Base-by-base conservation (phyloP, 1,140 invertebrate genomes). In the Hormaphis cornu region DNA sequence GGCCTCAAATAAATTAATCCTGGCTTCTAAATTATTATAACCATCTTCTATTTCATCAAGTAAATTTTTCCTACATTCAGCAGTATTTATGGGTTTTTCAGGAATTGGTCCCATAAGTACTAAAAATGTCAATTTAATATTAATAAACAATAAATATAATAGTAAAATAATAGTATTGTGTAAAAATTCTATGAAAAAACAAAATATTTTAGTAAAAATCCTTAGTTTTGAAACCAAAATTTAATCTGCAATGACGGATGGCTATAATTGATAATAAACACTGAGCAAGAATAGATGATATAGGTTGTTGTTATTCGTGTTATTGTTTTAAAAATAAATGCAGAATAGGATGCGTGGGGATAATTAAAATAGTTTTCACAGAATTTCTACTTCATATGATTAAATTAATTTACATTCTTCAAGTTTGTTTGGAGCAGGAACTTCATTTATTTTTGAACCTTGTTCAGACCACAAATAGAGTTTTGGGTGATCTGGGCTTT, bases 391-490 rank as follows among this genome's bases (percentile, higher is more conserved):
- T n/a, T n/a, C n/a, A n/a, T n/a, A n/a, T n/a, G n/a, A n/a, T n/a
- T n/a, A n/a, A n/a, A n/a, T n/a, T n/a, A n/a, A 42, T 63, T 66
- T 59, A 52, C 54, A 46, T 72, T 72, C 69, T 70, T 54, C 58
- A 12, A 52, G 52, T 5, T 52, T 63, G 12, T 61, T 22, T 50
- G 20, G 28, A 18, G 42, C 14, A 24, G 58, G 70, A 28, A 59
- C 44, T 50, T 72, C 71, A 30, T 71, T 50, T 26, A 10, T 50
- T 52, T 30, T 37, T 48, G 30, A 46, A 72, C 53, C 48, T 69
- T 70, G 48, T 22, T 90, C 89, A 0, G 89, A 86, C 90, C 90
- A 92, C 0, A 91, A 79, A 77, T 91, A 91, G 14, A 91, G 77
- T 76, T 91, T 91, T 1, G 89, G 89, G 79, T 91, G 89, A 78